Conservation (phyloP, 2,888 invertebrate species). For the Polyploca ridens region DNA sequence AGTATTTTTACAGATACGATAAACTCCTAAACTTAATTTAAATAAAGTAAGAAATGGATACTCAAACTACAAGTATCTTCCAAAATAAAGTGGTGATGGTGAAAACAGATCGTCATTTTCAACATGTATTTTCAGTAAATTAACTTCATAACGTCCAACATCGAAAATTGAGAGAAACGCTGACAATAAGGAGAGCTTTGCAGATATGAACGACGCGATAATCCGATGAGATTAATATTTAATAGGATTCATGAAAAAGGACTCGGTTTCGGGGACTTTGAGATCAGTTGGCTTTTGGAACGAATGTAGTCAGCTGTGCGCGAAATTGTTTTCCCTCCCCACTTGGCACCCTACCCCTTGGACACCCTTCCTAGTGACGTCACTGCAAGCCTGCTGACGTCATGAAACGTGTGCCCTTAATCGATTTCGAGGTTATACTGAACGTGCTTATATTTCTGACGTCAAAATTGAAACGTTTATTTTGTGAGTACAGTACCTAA, state of each 20-base stretch:
- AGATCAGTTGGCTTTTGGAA: slow-evolving; percentile 54
- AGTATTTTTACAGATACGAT: too few relatives aligned
- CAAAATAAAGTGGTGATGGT: not conserved
- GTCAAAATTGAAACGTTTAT: not conserved
- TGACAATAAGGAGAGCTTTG: slow-evolving; percentile 8
- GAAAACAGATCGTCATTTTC: not conserved
- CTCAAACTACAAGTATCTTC: too few relatives aligned
- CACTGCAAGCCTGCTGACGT: slow-evolving; percentile 72
- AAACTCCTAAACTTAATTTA: too few relatives aligned
- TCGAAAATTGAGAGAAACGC: not conserved
- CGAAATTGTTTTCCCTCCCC: slow-evolving; percentile 66
- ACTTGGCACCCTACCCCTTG: slow-evolving; percentile 43
- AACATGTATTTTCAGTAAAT: not conserved
- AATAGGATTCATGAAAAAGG: slow-evolving; percentile 42
- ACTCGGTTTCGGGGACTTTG: slow-evolving; percentile 26
- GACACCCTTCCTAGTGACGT: slow-evolving; percentile 67
- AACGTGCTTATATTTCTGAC: not conserved
- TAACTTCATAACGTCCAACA: not conserved
- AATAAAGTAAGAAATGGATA: too few relatives aligned
- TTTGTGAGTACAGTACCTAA: not conserved
- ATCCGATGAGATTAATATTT: slow-evolving; percentile 29
- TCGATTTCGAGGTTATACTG: slow-evolving; percentile 64
- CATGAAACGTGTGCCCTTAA: slow-evolving; percentile 72
- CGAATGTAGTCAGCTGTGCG: slow-evolving; percentile 75
- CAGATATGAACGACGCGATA: slow-evolving; percentile 6